Evolutionary conservation across 2,797 vertebrate genomes (phyloP).

Genomic region (Etheostoma perlongum): DNA sequence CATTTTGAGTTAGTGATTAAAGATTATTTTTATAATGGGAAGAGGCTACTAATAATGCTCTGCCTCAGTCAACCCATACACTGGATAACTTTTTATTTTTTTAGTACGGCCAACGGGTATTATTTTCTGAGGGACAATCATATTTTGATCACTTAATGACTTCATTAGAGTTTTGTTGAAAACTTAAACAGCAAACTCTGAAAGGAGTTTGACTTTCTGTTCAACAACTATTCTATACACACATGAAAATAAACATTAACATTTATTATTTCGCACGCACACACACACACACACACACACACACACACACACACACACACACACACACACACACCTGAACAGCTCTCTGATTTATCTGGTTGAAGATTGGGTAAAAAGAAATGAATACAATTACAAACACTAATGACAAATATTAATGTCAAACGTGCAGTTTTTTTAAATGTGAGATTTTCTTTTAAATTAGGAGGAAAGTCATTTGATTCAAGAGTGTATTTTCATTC

Average conservation of each 20-base stretch:
- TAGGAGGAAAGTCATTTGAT: neutral
- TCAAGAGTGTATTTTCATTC: slow-evolving; percentile 25
- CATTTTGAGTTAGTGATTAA: slow-evolving; percentile 2
- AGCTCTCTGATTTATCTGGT: neutral
- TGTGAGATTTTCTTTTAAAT: neutral
- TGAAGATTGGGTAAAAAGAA: slow-evolving; percentile 28
- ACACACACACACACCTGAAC: neutral
- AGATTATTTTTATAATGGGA: neutral
- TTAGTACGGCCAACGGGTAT: slow-evolving; percentile 22
- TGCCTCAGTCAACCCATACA: neutral
- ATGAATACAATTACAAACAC: slow-evolving; percentile 34
- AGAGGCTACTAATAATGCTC: neutral
- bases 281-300: no score
- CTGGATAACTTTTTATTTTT: neutral
- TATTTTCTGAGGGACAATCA: slow-evolving; percentile 43
- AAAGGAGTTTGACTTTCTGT: slow-evolving; percentile 51
- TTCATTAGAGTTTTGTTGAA: slow-evolving; percentile 38
- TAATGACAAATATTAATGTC: slow-evolving; percentile 24
- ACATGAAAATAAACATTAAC: slow-evolving; percentile 13
- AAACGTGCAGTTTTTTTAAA: slow-evolving; percentile 8
- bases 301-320: neutral
- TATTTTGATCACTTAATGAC: slow-evolving; percentile 50
- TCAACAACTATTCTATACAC: slow-evolving; percentile 24
- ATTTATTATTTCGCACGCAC: slow-evolving; percentile 21
- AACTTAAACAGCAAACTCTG: slow-evolving; percentile 41